Evolutionary conservation across 1,140 invertebrate species (phyloP), one percentile per base, ranked within the genome.

Genomic region (Tetragonula clypearis): DNA sequence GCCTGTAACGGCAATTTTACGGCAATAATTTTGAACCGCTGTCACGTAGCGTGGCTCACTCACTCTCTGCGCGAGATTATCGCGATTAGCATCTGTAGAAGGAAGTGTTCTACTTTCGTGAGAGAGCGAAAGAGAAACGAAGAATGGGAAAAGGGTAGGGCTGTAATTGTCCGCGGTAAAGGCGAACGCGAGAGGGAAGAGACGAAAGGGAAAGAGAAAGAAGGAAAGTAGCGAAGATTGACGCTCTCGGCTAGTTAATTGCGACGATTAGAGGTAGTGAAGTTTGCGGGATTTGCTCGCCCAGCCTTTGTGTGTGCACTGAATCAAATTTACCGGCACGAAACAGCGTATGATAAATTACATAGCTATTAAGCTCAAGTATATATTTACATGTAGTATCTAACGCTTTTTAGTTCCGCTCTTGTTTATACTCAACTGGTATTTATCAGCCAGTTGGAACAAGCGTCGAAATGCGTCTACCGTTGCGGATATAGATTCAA

Each of bases 101-200:
- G 92, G 92, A 93, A 93, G 90, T 91, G 91, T 86, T 91, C 90
- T 71, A 92, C 88, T 93, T 92, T 92, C 91, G 78, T 85, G 86
- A 87, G 79, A 84, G 79, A 84, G 84, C 73, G 68, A 84, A 79
- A 71, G 12, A 86, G 79, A 77, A 82, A 82, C 75, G 71, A 86
- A 87, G 84, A 79, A 86, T 88, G 79, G 68, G 66, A 77, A 82
- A 79, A 79, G 76, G 88, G 88, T 84, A 79, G 88, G 80, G 81
- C 60, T 76, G 65, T 69, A 69, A 87, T 89, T 83, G 80, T 85
- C 41, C 69, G 81, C 53, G 55, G 83, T 87, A 80, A 81, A 87
- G 66, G 62, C 62, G 56, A 68, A 83, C 55, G 72, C n/a, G 62
- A 71, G 49, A 79, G 41, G 68, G 1, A 69, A 71, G 75, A 56